Base-by-base conservation (phyloP, 1,140 invertebrate genomes). In the Penaeus vannamei region DNA sequence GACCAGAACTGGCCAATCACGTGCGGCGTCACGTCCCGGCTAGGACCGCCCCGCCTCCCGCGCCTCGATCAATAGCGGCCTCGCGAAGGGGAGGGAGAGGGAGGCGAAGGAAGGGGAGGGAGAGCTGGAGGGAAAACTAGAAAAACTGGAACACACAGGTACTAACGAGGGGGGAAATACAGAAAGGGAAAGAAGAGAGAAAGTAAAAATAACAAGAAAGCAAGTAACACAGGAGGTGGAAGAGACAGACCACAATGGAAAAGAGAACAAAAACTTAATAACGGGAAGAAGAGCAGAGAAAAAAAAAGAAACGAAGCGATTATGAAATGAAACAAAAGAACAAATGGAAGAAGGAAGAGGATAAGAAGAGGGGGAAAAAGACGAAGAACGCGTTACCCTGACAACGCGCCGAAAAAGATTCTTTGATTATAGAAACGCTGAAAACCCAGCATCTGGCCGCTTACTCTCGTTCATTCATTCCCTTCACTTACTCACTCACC, bases 101-200 rank as follows among this genome's bases (percentile, higher is more conserved):
- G 26, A 76, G 72, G n/a, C 22, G 42, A n/a, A 76, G 72, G n/a
- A n/a, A 32, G 72, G 26, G 42, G 72, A 76, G 72, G 42, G 72
- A 76, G 72, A 29, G 72, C 29, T 29, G 5, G 72, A 76, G 72
- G 42, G 72, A 76, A 36, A 76, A 20, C 42, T 29, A 29, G 17
- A 26, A 32, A 20, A 36, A 76, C 29, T 12, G 72, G 22, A 29
- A 36, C 10, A 36, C 29, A 32, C 72, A 76, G 72, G 14, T 36
- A n/a, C 42, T 22, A 76, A 20, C 20, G 8, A 20, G 26, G 72
- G 69, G 14, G 26, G 72, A 76, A 76, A 76, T 29, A 36, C 20
- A 29, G 42, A 32, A 19, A 29, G 20, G 72, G 22, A 29, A 76
- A 20, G 20, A 36, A 32, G 7, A 32, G 22, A 29, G 42, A 20